Evolutionary conservation across 2,888 invertebrate genomes (phyloP).

Genomic region (Andrena dorsata): DNA sequence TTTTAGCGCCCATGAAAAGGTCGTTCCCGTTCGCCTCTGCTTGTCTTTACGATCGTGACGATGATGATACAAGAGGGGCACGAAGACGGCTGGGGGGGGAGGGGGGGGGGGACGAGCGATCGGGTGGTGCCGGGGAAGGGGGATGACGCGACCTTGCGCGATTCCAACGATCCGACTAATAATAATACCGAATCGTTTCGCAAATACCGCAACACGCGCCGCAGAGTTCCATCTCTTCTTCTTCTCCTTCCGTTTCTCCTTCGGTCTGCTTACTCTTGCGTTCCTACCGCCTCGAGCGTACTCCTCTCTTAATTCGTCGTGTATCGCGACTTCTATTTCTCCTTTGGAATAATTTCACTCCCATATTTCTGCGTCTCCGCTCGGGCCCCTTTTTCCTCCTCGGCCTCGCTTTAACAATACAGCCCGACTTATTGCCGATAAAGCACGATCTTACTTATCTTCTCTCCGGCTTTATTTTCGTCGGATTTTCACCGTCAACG

Average conservation of each 20-base stretch:
- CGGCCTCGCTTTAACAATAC: not conserved
- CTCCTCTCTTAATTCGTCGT: not conserved
- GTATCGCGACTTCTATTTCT: slow-evolving; percentile 1
- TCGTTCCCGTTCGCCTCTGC: slow-evolving; percentile 41
- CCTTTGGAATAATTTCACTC: not conserved
- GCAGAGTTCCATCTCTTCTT: slow-evolving; percentile 26
- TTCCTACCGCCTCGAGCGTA: not conserved
- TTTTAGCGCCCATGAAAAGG: slow-evolving; percentile 54
- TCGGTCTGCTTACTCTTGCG: slow-evolving; percentile 11
- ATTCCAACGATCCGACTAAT: slow-evolving; percentile 72
- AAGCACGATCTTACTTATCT: too few relatives aligned
- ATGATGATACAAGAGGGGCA: slow-evolving; percentile 19
- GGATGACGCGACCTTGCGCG: slow-evolving; percentile 64
- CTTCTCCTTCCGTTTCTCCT: slow-evolving; percentile 43
- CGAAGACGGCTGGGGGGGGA: not conserved
- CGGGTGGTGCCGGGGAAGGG: not conserved
- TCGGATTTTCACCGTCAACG: too few relatives aligned
- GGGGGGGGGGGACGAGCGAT: not conserved
- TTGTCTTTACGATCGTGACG: slow-evolving; percentile 47
- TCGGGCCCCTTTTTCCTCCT: not conserved
- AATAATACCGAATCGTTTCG: slow-evolving; percentile 66
- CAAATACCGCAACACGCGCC: slow-evolving; percentile 62
- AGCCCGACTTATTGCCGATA: not conserved
- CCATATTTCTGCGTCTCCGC: not conserved
- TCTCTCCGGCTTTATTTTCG: too few relatives aligned